Evolutionary conservation across 2,113 vertebrate species (phyloP), one percentile per base, ranked within the genome.

Genomic region (Megaceryle maxima): DNA sequence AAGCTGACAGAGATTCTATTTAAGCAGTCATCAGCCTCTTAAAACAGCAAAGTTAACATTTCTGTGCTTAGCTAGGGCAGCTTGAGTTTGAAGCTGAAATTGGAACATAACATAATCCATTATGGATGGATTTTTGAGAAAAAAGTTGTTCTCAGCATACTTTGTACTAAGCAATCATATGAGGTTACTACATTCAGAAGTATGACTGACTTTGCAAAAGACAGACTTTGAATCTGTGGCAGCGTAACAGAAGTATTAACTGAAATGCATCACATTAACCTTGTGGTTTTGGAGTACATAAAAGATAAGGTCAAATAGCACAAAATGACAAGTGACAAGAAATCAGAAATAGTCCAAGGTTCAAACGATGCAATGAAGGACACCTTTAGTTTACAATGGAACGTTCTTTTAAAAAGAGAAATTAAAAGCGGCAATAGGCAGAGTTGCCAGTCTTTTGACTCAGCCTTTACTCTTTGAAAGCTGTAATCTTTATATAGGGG

Each of bases 61-160:
- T 87, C 55, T 91, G 41, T 85, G 63, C 44, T 83, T n/a, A 39
- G 50, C 55, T 48, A 63, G 28, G 37, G 35, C 22, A 17, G 41
- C 18, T 91, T 83, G 67, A 87, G n/a, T 60, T 72, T 48, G 63
- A 83, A 95, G 55, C 84, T 90, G 75, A 88, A 92, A 94, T 59
- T 94, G 57, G 95, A 94, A 87, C 70, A 59, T 79, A 91, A 83
- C 84, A 83, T 91, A 96, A 95, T 96, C 78, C 90, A 90, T 95
- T 96, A 90, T 90, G 55, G 41, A 92, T 92, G 70, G 84, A 69
- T 85, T 19, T 69, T 87, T 82, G 81, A 48, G 74, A 91, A 87
- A 96, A 96, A 62, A 94, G 77, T 79, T 82, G 70, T 76, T 91
- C 84, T 96, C 93, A 93, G 91, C 84, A 92, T 6, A 79, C 50